A percentile compares a stretch with the other conserved stretches of the same genome.
phyloP scores from a whole-genome alignment of 1,140 invertebrate genomes.

The Dreissena rostriformis region DNA sequence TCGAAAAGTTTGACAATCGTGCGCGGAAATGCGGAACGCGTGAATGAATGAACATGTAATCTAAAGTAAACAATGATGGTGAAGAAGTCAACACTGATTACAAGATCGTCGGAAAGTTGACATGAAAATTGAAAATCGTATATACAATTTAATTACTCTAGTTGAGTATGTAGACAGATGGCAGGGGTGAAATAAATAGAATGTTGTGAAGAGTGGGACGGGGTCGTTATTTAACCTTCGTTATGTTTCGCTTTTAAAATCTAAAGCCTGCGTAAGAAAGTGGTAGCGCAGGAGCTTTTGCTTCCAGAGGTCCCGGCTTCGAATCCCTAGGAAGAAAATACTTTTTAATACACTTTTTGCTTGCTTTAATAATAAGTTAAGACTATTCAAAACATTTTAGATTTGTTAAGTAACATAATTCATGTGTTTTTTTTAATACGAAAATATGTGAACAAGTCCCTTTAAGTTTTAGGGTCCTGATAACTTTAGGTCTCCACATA shows the following conservation, averaged over 20 bases:
- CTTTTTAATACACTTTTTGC: too few species aligned
- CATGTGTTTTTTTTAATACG: background rate
- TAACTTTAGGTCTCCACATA: too few species aligned
- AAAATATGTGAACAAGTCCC: too few species aligned
- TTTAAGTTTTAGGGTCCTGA: too few species aligned
- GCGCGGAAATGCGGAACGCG: background rate
- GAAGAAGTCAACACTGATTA: background rate
- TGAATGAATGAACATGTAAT: background rate
- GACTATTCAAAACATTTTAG: too few species aligned
- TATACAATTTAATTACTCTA: slow-evolving; percentile 1
- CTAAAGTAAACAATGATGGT: background rate
- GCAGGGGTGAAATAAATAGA: background rate
- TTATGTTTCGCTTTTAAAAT: too few species aligned
- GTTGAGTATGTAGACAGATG: background rate
- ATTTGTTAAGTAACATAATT: too few species aligned
- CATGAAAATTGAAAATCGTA: background rate
- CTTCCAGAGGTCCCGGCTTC: too few species aligned
- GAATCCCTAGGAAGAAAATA: too few species aligned
- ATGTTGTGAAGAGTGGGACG: background rate
- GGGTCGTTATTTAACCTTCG: background rate
- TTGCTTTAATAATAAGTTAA: too few species aligned
- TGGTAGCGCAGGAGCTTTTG: too few species aligned
- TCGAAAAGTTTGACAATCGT: background rate
- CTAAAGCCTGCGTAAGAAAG: too few species aligned
- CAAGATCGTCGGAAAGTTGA: background rate